Evolutionary conservation across 2,797 vertebrate species (phyloP).

Genomic region (Knipowitschia caucasica): DNA sequence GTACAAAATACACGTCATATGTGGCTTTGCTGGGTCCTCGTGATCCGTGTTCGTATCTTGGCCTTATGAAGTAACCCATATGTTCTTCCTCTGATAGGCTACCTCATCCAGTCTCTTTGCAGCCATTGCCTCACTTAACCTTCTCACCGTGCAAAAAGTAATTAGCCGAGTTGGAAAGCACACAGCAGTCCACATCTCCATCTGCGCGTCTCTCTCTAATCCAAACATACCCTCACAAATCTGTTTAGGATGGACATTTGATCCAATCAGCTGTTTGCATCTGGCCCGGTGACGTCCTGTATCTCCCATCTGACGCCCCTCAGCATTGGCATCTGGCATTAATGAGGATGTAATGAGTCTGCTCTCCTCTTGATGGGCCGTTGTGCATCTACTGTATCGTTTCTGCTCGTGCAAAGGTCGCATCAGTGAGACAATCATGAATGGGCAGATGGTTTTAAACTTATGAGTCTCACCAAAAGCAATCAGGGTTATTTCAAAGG

Average conservation of each 20-base stretch:
- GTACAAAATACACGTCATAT: no score
- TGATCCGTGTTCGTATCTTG: neutral
- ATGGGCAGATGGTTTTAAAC: conserved; percentile 35
- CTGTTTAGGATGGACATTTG: conserved; percentile 63
- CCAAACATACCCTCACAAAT: conserved; percentile 56
- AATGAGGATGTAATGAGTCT: conserved; percentile 70
- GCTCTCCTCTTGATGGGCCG: conserved; percentile 50
- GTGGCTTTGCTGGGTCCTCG: no score
- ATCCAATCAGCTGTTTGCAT: conserved; percentile 64
- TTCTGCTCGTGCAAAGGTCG: conserved; percentile 32
- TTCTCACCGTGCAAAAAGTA: conserved; percentile 4
- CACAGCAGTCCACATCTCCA: conserved; percentile 9
- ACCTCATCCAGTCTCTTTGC: neutral
- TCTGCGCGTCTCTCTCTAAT: conserved; percentile 24
- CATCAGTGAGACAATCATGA: conserved; percentile 47
- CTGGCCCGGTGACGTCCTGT: conserved; percentile 57
- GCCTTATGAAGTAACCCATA: neutral
- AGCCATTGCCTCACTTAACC: conserved; percentile 28
- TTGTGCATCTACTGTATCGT: conserved; percentile 56
- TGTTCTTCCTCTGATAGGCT: neutral
- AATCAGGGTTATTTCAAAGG: neutral
- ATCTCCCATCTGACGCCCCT: conserved; percentile 46
- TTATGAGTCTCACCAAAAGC: neutral
- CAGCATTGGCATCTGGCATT: conserved; percentile 66
- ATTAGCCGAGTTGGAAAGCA: conserved; percentile 13